phyloP scores from a whole-genome alignment of 2,888 invertebrate species.

The Dione vanillae region DNA sequence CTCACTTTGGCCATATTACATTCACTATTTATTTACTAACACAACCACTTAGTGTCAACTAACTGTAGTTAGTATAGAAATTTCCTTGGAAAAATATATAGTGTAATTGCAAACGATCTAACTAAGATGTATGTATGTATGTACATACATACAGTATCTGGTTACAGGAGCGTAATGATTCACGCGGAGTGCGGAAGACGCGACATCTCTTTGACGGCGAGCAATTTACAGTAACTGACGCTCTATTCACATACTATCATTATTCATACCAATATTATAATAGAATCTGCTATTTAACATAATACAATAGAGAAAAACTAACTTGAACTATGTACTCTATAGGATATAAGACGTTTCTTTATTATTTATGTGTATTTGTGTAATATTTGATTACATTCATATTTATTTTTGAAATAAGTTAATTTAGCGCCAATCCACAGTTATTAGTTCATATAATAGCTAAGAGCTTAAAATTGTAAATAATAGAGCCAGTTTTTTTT shows the following conservation, averaged over 20 bases:
- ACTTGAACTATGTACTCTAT: neutral
- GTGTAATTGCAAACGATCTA: conserved; percentile 9
- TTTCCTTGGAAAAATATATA: neutral
- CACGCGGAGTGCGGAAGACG: conserved; percentile 42
- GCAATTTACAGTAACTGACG: conserved; percentile 54
- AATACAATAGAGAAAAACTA: neutral
- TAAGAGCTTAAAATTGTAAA: neutral
- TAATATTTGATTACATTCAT: no score
- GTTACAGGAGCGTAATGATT: conserved; percentile 28
- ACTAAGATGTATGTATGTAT: conserved; percentile 25
- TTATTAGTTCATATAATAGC: no score
- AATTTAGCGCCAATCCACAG: no score
- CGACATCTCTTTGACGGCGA: conserved; percentile 56
- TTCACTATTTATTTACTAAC: conserved; percentile 20
- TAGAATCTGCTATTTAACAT: neutral
- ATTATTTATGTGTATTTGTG: neutral
- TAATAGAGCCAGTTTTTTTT: neutral
- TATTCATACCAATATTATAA: neutral
- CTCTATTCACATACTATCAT: conserved; percentile 24
- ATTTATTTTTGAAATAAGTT: no score
- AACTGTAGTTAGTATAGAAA: neutral
- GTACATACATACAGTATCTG: neutral
- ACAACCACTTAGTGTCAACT: neutral
- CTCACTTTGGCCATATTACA: conserved; percentile 57
- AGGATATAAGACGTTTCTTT: neutral